Base-by-base conservation (phyloP, 64 coral and sea anemone species). In the Stylophora pistillata region DNA sequence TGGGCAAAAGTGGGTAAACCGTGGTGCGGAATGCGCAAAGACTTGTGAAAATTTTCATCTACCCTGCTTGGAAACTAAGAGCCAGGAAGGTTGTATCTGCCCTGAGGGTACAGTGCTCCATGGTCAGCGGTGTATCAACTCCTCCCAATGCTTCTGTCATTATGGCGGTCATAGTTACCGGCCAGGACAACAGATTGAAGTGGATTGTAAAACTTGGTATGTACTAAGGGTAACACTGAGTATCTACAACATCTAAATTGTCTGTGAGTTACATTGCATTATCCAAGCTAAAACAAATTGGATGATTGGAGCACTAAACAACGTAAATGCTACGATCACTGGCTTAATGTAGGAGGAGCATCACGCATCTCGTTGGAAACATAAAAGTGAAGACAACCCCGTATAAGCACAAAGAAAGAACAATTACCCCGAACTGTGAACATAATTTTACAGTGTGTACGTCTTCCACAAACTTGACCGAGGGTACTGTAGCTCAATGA, bases 131-230 rank as follows among this genome's bases (percentile, higher is more conserved):
- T 95, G 94, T 95, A 34, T 92, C 9, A 77, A 87, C 28, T 75
- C 90, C 14, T 89, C 89, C 30, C 90, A 92, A 53, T 96, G 94
- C 76, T 74, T 89, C 59, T 96, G 94, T 52, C 94, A 96, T 86
- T 85, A 92, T 61, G 90, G 90, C 30, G 90, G 94, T 14, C 85
- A 71, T 5, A 81, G 73, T 11, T 92, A 95, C 73, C 62, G 69
- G 61, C 94, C 78, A 32, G 94, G 94, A 69, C 47, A 91, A 88
- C 33, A 74, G 29, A 95, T 95, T 53, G 81, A 82, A 21, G 72
- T 88, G 58, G 74, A 95, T 53, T 95, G 94, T 78, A 95, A 95
- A 79, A 88, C 58, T 60, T 95, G 90, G 89, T 95, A 95, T 76
- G 91, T 59, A 63, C 7, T 15, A 72, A 71, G 28, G 61, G 56